These are phyloP conservation scores for Okamejei kenojei DNA, from an alignment of 2,797 vertebrate genomes.

Conservation along the genomic window DNA sequence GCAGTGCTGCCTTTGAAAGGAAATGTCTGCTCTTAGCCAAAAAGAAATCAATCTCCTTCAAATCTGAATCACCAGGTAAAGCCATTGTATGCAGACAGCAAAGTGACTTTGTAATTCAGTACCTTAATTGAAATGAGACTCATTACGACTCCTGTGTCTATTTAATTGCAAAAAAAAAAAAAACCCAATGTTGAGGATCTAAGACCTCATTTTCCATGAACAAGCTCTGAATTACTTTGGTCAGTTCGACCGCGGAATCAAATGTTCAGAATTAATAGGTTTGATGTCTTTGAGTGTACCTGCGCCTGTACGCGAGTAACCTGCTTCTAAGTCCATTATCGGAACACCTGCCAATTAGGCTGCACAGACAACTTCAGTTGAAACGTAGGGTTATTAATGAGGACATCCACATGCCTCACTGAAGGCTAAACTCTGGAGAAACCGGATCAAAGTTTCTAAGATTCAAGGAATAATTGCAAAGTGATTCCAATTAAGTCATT, in stretches of 20 bases:
- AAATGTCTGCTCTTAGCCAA: neutral
- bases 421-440: neutral
- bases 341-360: neutral
- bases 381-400: neutral
- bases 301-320: neutral
- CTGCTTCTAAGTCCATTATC: neutral
- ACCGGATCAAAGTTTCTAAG: neutral
- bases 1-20: neutral
- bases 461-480: neutral
- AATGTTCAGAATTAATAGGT: neutral
- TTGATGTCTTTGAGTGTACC: neutral
- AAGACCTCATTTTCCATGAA: neutral
- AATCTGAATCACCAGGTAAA: slow-evolving; percentile 1
- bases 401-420: neutral
- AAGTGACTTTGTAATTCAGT: slow-evolving; percentile 22
- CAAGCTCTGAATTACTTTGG: neutral
- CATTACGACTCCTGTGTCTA: neutral
- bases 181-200: neutral
- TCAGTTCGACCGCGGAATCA: neutral
- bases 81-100: neutral
- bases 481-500: neutral
- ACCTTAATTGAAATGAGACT: slow-evolving; percentile 14
- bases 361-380: neutral
- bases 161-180: neutral
- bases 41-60: slow-evolving; percentile 25